Evolutionary conservation across 2,888 invertebrate genomes (phyloP), one percentile per base, ranked within the genome.

Genomic region (Cantharis rufa): DNA sequence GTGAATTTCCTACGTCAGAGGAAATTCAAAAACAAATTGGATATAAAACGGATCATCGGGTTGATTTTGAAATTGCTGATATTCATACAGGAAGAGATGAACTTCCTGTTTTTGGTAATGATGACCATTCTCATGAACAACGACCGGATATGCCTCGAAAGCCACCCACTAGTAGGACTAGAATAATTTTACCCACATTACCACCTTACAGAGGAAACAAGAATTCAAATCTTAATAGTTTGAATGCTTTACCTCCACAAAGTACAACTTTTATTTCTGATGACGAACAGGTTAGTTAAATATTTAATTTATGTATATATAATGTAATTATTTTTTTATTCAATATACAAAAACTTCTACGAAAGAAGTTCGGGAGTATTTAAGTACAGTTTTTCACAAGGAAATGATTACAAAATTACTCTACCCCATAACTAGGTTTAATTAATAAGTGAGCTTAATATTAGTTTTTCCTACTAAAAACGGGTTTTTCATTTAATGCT

Each of bases 1-100:
- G 88, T 0, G 94, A 95, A 82, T 94, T 95, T 83, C 93, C 93
- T 64, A 94, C 93, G 69, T 94, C 95, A 66, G 94, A 94, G 84
- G 96, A 96, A 86, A 93, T 95, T 32, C 86, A 87, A 75, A 85
- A 83, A 75, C 86, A 86, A 24, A 77, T 76, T 11, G 83, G 84
- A 5, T 84, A 81, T 76, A 86, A 86, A 76, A 85, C 83, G 7
- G 87, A 87, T 21, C 83, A 84, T 11, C 81, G 84, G 5, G 84
- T 86, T 64, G 80, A 85, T 64, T 81, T 83, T 62, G 83, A 83
- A 48, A 84, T 85, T 24, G 82, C 86, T 2, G 87, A 86, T 78
- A 80, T 83, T 11, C 82, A 85, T 74, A 82, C 83, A 2, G 85
- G 86, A 62, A 89, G 90, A 0, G 89, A 90, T 3, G 86, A 86